phyloP scores from a whole-genome alignment of 2,888 invertebrate genomes.

The Gastrophysa polygoni region DNA sequence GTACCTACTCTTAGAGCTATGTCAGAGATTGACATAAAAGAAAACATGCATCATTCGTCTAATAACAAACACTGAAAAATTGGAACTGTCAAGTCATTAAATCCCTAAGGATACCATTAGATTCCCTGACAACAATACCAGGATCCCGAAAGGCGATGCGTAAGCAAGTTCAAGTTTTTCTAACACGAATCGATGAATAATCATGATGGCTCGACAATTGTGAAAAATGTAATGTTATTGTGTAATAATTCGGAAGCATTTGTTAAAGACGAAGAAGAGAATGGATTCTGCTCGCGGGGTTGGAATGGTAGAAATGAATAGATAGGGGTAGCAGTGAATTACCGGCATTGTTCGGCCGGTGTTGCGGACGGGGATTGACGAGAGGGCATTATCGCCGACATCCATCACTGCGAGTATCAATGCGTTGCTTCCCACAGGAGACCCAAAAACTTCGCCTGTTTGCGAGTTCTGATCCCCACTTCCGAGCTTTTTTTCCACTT shows the following conservation, averaged over 20 bases:
- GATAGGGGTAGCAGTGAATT: conserved; percentile 58
- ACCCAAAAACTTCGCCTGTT: conserved; percentile 57
- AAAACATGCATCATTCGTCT: neutral
- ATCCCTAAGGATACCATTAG: conserved; percentile 28
- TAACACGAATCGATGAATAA: conserved; percentile 39
- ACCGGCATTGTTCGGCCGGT: conserved; percentile 64
- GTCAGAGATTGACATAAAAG: neutral
- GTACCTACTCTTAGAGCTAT: too few relatives aligned
- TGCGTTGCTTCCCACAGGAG: conserved; percentile 59
- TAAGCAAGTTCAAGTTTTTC: conserved; percentile 29
- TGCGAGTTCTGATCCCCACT: conserved; percentile 53
- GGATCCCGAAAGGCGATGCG: conserved; percentile 21
- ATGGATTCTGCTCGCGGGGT: conserved; percentile 37
- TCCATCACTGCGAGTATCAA: conserved; percentile 62
- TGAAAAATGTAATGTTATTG: conserved; percentile 53
- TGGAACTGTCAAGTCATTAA: conserved; percentile 23
- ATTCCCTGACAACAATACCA: conserved; percentile 15
- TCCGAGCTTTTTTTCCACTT: conserved; percentile 50
- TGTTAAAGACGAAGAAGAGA: conserved; percentile 53
- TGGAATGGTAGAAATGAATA: conserved; percentile 52
- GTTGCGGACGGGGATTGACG: conserved; percentile 62
- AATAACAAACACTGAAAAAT: conserved; percentile 15
- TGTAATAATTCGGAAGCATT: conserved; percentile 53
- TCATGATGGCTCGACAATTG: conserved; percentile 36
- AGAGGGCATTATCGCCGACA: conserved; percentile 62